Evolutionary conservation across 2,797 vertebrate genomes (phyloP).

Genomic region (Chelon auratus): DNA sequence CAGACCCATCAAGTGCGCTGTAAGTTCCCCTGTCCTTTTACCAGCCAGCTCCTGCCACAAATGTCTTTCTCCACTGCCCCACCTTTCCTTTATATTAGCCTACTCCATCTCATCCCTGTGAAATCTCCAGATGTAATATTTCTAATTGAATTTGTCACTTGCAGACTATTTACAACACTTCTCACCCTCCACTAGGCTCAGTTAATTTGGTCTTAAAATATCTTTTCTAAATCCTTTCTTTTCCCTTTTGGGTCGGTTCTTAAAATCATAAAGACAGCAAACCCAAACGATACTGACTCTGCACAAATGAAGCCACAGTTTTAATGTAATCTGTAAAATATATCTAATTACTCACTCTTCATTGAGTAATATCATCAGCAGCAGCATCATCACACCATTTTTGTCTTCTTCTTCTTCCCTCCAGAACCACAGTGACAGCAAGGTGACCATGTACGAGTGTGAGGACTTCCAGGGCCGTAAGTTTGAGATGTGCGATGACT

Average conservation of each 20-base stretch:
- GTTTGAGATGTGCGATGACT: slow-evolving; percentile 96
- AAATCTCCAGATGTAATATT: neutral
- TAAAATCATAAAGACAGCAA: neutral
- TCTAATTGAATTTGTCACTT: too few species aligned
- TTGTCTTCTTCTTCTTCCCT: neutral
- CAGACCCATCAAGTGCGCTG: slow-evolving; percentile 92
- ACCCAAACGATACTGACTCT: neutral
- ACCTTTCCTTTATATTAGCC: neutral
- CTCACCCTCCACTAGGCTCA: neutral
- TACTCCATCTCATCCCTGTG: neutral
- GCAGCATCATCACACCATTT: neutral
- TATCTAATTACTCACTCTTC: neutral
- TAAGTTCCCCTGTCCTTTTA: slow-evolving; percentile 77
- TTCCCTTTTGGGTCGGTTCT: neutral
- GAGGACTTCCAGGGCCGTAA: slow-evolving; percentile 97
- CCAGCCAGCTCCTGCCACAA: neutral
- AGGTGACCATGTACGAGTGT: slow-evolving; percentile 91
- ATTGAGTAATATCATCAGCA: too few species aligned
- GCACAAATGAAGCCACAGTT: too few species aligned
- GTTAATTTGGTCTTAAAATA: neutral
- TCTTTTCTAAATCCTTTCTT: neutral
- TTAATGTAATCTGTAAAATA: neutral
- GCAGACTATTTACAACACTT: neutral
- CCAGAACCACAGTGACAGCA: slow-evolving; percentile 92
- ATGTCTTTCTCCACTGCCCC: neutral